A percentile compares a stretch with the other conserved stretches of the same genome.
Conservation (phyloP, 2,113 vertebrate genomes). For the Psittacula cyanocephala region DNA sequence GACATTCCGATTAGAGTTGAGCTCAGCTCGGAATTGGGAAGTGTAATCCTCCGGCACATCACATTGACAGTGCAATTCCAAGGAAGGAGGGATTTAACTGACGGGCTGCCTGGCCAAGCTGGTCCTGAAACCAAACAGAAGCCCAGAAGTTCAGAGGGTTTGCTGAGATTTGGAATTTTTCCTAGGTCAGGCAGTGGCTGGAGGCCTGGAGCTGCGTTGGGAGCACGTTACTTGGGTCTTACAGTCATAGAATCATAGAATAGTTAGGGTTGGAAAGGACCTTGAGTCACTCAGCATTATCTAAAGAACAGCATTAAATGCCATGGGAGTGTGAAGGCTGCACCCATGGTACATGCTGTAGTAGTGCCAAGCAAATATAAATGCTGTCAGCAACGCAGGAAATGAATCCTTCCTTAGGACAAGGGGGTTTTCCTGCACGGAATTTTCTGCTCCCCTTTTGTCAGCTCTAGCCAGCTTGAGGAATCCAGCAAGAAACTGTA, state of each 20-base stretch:
- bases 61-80: neutral
- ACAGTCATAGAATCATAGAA: no score
- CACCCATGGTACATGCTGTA: fast-evolving
- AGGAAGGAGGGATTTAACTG: neutral
- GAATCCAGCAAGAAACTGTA: neutral
- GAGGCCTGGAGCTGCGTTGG: neutral
- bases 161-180: neutral
- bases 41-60: neutral
- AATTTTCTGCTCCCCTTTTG: neutral
- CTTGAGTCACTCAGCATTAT: neutral
- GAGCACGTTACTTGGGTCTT: neutral
- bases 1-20: neutral
- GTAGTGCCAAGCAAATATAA: neutral
- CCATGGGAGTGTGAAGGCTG: neutral
- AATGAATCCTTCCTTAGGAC: neutral
- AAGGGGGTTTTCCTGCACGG: neutral
- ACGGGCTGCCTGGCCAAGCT: neutral
- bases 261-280: no score
- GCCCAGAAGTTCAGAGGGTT: neutral
- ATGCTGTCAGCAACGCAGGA: neutral
- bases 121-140: neutral
- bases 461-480: neutral
- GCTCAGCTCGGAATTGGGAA: neutral
- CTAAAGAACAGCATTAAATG: neutral
- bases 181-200: neutral